Evolutionary conservation across 2,888 invertebrate species (phyloP).

Genomic region (Exocentrus adspersus): DNA sequence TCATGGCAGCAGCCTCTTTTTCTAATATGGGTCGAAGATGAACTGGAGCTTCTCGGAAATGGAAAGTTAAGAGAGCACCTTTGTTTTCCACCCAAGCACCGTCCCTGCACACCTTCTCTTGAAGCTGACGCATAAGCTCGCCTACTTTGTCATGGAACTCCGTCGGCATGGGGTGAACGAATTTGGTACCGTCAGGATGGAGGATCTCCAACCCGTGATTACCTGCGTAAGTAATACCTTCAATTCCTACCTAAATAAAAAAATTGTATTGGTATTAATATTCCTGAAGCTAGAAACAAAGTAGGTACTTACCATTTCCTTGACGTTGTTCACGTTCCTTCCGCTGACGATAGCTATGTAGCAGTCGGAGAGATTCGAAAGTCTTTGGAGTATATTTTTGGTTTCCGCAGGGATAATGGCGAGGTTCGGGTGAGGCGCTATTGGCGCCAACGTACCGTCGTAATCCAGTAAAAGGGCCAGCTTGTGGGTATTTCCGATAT

Average conservation of each 20-base stretch:
- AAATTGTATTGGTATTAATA: too few relatives aligned
- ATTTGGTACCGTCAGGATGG: constrained; percentile 90
- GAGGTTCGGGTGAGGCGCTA: constrained; percentile 89
- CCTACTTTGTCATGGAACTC: constrained; percentile 85
- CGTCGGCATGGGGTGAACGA: constrained; percentile 90
- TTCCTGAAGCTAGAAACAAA: too few relatives aligned
- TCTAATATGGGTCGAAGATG: constrained; percentile 73
- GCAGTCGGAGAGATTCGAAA: constrained; percentile 86
- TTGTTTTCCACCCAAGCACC: constrained; percentile 95
- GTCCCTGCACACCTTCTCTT: constrained; percentile 86
- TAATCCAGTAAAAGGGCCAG: constrained; percentile 86
- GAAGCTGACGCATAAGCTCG: constrained; percentile 78
- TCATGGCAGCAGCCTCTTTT: constrained; percentile 76
- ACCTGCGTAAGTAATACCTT: constrained; percentile 90
- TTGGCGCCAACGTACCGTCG: constrained; percentile 89
- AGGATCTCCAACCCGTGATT: constrained; percentile 89
- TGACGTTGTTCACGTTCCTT: constrained; percentile 87
- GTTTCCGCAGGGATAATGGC: constrained; percentile 88
- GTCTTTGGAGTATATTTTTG: constrained; percentile 81
- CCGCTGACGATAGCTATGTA: constrained; percentile 90
- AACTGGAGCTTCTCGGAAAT: constrained; percentile 84
- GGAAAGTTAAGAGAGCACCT: constrained; percentile 86
- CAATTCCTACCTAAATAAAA: constrained; percentile 77
- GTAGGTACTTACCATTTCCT: constrained; percentile 80
- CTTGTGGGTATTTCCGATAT: constrained; percentile 87